Base-by-base conservation (phyloP, 2,113 vertebrate genomes). In the Callithrix jacchus region DNA sequence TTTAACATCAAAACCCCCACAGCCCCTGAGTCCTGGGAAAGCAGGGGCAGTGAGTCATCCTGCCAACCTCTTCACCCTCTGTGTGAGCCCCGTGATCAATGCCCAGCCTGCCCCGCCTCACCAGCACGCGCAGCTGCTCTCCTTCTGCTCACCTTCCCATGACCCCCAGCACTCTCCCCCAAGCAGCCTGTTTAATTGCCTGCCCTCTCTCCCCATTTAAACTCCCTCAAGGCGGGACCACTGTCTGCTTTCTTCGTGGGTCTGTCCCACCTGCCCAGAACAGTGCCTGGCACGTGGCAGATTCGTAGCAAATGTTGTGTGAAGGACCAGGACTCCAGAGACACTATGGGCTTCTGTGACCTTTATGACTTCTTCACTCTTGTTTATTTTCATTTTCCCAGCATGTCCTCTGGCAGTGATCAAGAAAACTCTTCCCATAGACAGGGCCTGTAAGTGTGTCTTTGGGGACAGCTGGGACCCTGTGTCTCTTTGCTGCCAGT, bases 101-200 rank as follows among this genome's bases (percentile, higher is more conserved):
- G n/a, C 83, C 37, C 2, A 6, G 2, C 32, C n/a, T 17, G 73
- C 1, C 21, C 30, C 49, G 8, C 54, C 23, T 5, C 85, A 25
- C 30, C 14, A 4, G 9, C 17, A 2, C 45, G 6, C 27, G 37
- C 47, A 1, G 0, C 0, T 6, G 9, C 70, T 12, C 3, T 8
- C 10, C 6, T n/a, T n/a, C 71, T 68, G 18, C 52, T 47, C 6
- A 20, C 61, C 2, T 23, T 58, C 8, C 82, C 56, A 54, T 10
- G 14, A 9, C 61, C 58, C 5, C 1, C 1, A 42, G 27, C 21
- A 13, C 42, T 9, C 3, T 8, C n/a, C 37, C 40, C 61, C 35
- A 6, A 30, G 2, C 7, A 11, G 6, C 23, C 32, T 6, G 9
- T 30, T 64, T 14, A 30, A 49, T 3, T 3, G 3, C 45, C 70